Conservation (phyloP, 2,113 vertebrate species). For the Melanocharis versteri region DNA sequence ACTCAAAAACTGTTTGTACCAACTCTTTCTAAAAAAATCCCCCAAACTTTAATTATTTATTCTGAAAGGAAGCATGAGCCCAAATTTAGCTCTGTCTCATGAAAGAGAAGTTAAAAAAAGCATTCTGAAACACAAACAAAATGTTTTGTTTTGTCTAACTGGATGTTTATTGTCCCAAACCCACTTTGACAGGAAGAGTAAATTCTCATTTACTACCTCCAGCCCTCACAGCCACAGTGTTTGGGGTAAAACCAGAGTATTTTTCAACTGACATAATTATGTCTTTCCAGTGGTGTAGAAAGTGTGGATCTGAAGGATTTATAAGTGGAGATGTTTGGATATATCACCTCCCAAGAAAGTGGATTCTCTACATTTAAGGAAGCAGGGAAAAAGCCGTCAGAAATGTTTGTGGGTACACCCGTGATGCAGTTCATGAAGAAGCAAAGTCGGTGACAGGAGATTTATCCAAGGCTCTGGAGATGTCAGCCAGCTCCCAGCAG, state of each 20-base stretch:
- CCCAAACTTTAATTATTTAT: not conserved
- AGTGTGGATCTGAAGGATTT: not conserved
- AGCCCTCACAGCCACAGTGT: not conserved
- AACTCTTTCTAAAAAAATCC: not conserved
- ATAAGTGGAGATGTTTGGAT: not conserved
- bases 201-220: not conserved
- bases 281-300: not conserved
- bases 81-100: not conserved
- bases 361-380: rapidly evolving
- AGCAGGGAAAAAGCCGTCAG: not conserved
- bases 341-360: not conserved
- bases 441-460: not conserved
- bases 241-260: not conserved
- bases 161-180: not conserved
- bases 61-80: not conserved
- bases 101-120: not conserved
- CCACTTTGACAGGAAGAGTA: not conserved
- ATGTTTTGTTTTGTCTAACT: not conserved
- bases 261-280: not conserved
- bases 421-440: rapidly evolving
- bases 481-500: not conserved
- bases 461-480: not conserved
- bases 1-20: not conserved
- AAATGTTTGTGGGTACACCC: not conserved
- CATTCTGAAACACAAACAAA: not conserved